Evolutionary conservation across 2,888 invertebrate genomes (phyloP), one percentile per base, ranked within the genome.

Genomic region (Helicoverpa assulta): DNA sequence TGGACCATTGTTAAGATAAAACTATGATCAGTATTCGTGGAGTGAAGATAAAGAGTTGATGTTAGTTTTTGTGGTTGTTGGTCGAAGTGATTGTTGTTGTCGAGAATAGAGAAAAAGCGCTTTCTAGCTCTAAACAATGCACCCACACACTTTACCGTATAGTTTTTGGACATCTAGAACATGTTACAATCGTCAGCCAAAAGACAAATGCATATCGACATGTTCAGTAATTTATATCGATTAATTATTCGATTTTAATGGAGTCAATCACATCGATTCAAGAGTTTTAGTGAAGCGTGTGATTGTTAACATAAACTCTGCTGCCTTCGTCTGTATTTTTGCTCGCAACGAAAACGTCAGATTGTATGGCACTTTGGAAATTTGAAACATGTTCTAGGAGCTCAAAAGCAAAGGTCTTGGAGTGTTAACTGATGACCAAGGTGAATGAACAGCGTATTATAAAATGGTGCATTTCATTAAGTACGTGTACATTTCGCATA

Each of bases 1-100:
- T 95, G 95, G 95, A 95, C 95, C 95, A 95, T 94, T 95, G 94
- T 95, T 95, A 94, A 92, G 94, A 92, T 92, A 89, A 89, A 91
- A 89, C 80, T 92, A 90, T 91, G 91, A 93, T 93, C 95, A 95
- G 95, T 95, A 94, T 95, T 95, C 87, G 91, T 85, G 89, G 89
- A 81, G 87, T 83, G 87, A 85, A 84, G 86, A 85, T 86, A 82
- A 85, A 85, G 85, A 86, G 81, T 91, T 89, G 90, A 90, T 89
- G 92, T 92, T 94, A 94, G 93, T 90, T 91, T 91, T 90, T 86
- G 89, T 90, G 90, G 81, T 88, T 91, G 90, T 91, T 90, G 89
- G 88, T 91, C 85, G 87, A 87, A 85, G 86, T 88, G 90, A 88
- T 90, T 88, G 89, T 88, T 89, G 87, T 87, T 89, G 88, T 89